Conservation (phyloP, 2,113 vertebrate species). For the Cercopithecus mona region DNA sequence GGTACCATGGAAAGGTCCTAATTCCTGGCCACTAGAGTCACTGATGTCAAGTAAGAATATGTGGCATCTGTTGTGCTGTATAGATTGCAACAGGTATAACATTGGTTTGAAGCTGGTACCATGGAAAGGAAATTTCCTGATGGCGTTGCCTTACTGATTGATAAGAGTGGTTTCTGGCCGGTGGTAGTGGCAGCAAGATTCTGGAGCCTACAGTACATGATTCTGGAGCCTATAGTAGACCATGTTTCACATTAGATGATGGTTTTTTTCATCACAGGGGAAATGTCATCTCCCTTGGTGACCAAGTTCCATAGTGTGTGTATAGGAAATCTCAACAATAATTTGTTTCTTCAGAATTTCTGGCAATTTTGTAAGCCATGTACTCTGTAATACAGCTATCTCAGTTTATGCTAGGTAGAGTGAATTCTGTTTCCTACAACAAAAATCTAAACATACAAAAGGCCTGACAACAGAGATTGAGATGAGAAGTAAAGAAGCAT, state of each 20-base stretch:
- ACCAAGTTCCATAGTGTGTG: background rate
- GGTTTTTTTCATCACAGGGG: background rate
- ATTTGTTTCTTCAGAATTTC: background rate
- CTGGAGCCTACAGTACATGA: background rate
- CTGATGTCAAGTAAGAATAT: background rate
- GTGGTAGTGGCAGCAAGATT: background rate
- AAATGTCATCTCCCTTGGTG: background rate
- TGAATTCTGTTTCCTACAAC: background rate
- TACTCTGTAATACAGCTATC: background rate
- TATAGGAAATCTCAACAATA: background rate
- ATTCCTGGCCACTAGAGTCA: background rate
- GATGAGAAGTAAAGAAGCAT: background rate
- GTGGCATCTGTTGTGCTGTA: background rate
- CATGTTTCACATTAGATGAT: background rate
- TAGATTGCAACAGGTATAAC: background rate
- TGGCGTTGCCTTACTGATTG: background rate
- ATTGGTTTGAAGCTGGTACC: background rate
- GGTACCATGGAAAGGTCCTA: background rate
- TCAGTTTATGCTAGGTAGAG: background rate
- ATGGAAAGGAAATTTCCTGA: background rate
- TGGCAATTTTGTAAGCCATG: background rate
- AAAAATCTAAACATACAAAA: background rate
- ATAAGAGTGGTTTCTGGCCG: background rate
- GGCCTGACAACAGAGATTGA: background rate
- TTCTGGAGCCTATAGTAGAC: background rate